phyloP scores from a whole-genome alignment of 2,888 invertebrate genomes.

The Oligia latruncula region DNA sequence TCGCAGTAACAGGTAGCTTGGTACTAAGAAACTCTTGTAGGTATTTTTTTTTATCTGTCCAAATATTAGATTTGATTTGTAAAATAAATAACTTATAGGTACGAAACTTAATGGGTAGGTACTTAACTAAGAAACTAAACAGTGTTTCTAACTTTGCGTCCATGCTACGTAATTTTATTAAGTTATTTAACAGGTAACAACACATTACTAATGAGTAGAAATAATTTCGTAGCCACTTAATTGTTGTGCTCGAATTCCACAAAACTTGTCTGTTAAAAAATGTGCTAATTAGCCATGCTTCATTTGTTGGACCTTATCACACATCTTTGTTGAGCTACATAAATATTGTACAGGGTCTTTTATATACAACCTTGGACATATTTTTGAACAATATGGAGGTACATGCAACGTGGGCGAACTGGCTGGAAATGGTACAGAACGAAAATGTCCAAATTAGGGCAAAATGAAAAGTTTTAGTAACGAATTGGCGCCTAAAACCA shows the following conservation, averaged over 20 bases:
- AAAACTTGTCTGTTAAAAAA: slow-evolving; percentile 65
- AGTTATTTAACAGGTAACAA: slow-evolving; percentile 57
- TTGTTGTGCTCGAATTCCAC: slow-evolving; percentile 69
- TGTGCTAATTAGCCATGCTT: slow-evolving; percentile 66
- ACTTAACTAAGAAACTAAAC: background rate
- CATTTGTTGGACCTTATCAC: slow-evolving; percentile 63
- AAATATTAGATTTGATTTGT: background rate
- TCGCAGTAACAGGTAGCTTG: background rate
- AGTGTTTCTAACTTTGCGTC: slow-evolving; percentile 2
- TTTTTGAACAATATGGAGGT: slow-evolving; percentile 50
- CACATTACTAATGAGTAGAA: slow-evolving; percentile 68
- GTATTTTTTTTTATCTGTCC: background rate
- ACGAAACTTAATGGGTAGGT: background rate
- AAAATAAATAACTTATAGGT: background rate
- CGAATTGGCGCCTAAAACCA: background rate
- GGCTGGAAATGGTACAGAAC: slow-evolving; percentile 24
- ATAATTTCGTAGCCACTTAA: slow-evolving; percentile 73
- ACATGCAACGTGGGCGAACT: slow-evolving; percentile 56
- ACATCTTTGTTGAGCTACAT: slow-evolving; percentile 57
- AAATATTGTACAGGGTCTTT: slow-evolving; percentile 57
- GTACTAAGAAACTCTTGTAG: background rate
- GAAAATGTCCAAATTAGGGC: slow-evolving; percentile 55
- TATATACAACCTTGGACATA: slow-evolving; percentile 59
- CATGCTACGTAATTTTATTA: slow-evolving; percentile 30
- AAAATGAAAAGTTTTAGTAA: slow-evolving; percentile 27